A percentile compares a stretch with the other conserved stretches of the same genome.
Conservation (phyloP, 2,888 invertebrate species). For the Salticus scenicus region DNA sequence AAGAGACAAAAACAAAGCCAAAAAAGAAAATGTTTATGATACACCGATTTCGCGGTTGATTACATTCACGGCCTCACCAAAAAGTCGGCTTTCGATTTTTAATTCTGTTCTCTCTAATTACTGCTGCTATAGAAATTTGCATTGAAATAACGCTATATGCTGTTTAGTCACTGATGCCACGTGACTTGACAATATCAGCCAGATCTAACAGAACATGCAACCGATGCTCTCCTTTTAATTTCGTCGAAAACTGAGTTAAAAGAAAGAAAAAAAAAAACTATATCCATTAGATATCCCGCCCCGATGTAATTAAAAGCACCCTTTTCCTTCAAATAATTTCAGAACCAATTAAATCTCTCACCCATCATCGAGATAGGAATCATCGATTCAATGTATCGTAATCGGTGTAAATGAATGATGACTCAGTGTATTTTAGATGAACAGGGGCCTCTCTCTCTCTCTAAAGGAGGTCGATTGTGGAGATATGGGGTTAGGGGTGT, state of each 20-base stretch:
- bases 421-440: slow-evolving; percentile 30
- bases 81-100: background rate
- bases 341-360: slow-evolving; percentile 23
- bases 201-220: background rate
- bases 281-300: slow-evolving; percentile 18
- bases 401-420: slow-evolving; percentile 52
- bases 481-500: background rate
- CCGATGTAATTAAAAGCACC: slow-evolving; percentile 18
- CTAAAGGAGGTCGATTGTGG: background rate
- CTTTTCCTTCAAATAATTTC: slow-evolving; percentile 8
- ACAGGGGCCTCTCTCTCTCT: background rate
- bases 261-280: background rate
- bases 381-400: slow-evolving; percentile 36
- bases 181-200: background rate
- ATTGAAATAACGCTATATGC: background rate
- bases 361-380: slow-evolving; percentile 18
- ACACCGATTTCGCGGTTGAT: slow-evolving; percentile 4
- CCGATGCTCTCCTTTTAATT: background rate
- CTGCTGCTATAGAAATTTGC: slow-evolving; percentile 12
- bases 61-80: background rate
- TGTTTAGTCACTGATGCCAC: background rate
- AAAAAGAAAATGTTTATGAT: background rate
- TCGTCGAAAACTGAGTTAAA: background rate
- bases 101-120: background rate
- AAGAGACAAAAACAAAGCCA: background rate